phyloP scores from a whole-genome alignment of 2,113 vertebrate species.

The Lipophrys pholis region DNA sequence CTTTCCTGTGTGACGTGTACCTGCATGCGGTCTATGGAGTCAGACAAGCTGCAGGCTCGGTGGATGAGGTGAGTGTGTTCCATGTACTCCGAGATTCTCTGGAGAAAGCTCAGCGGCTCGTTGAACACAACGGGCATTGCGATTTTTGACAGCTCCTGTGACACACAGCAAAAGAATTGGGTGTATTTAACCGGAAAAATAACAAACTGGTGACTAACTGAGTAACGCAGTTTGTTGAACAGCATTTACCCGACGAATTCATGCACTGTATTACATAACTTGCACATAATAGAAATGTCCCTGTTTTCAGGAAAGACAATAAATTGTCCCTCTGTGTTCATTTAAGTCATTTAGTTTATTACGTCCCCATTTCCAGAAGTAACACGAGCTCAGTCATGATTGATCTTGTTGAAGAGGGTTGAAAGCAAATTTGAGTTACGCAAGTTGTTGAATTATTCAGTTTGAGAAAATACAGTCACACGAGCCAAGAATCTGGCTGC shows the following conservation, averaged over 20 bases:
- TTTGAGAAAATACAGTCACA: not conserved
- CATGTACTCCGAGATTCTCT: conserved; percentile 97
- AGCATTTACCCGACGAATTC: too few relatives aligned
- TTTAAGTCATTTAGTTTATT: conserved; percentile 6
- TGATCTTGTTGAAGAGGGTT: not conserved
- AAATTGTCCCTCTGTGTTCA: not conserved
- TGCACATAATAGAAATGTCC: too few relatives aligned
- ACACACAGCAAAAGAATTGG: not conserved
- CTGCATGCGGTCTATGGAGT: conserved; percentile 94
- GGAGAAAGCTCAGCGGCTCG: conserved; percentile 96
- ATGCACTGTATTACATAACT: not conserved
- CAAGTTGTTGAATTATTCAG: not conserved
- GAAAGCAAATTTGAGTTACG: conserved; percentile 1
- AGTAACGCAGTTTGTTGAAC: too few relatives aligned
- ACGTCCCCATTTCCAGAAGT: not conserved
- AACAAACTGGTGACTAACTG: not conserved
- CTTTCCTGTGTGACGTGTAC: too few relatives aligned
- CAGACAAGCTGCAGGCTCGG: conserved; percentile 86
- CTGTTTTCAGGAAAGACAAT: not conserved
- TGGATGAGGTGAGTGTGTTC: conserved; percentile 95
- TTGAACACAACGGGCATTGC: conserved; percentile 98
- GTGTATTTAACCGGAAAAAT: not conserved
- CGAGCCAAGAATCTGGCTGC: not conserved
- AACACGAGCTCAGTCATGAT: conserved; percentile 4
- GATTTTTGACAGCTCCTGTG: conserved; percentile 96